Conservation (phyloP, 2,888 invertebrate genomes). For the Pollenia labialis region DNA sequence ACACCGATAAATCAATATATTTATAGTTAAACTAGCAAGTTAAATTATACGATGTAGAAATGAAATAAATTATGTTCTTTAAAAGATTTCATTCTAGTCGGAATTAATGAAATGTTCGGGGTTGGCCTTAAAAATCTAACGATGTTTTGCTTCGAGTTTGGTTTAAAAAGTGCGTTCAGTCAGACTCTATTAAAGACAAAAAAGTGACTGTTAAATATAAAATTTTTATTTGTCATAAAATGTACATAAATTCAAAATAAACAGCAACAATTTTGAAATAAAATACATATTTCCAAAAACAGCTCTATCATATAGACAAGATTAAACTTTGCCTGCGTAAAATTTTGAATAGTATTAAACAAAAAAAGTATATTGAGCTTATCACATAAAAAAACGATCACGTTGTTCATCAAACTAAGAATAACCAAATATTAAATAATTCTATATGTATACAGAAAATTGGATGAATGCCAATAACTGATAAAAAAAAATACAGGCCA, state of each 20-base stretch:
- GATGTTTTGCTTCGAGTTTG: no score
- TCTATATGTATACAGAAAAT: not conserved
- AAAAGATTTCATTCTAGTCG: no score
- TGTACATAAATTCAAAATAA: not conserved
- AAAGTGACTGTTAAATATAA: slow-evolving; percentile 28
- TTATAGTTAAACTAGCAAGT: no score
- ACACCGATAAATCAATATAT: no score
- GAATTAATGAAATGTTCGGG: no score
- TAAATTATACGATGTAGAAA: no score
- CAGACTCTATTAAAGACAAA: not conserved
- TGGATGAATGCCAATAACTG: slow-evolving; percentile 27
- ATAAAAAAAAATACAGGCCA: not conserved
- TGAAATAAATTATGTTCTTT: no score
- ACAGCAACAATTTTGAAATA: not conserved
- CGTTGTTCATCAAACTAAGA: not conserved
- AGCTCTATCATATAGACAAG: slow-evolving; percentile 6
- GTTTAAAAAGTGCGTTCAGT: no score
- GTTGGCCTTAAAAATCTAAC: no score
- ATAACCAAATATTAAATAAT: not conserved
- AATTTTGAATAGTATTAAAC: not conserved
- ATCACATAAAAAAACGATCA: slow-evolving; percentile 3
- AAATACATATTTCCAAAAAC: slow-evolving; percentile 16
- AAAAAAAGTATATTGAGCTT: slow-evolving; percentile 2
- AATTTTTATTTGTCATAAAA: slow-evolving; percentile 13
- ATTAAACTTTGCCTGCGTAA: slow-evolving; percentile 22